These are phyloP conservation scores for Onychostoma macrolepis DNA, from an alignment of 2,113 vertebrate genomes.

Conservation along the genomic window DNA sequence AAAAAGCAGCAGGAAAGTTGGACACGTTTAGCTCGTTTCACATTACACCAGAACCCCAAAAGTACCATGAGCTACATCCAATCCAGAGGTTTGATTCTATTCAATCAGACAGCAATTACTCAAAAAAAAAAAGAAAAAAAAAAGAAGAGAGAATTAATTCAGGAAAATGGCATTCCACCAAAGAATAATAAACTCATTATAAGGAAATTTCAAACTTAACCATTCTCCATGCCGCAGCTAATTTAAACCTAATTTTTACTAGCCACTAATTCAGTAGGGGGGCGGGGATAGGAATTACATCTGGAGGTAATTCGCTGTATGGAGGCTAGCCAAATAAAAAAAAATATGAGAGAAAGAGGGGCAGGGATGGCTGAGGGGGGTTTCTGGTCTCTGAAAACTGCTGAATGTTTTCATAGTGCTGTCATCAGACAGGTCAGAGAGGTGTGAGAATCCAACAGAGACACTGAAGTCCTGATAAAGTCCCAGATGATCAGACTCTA, in stretches of 20 bases:
- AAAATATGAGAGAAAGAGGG: constrained; percentile 53
- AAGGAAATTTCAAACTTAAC: constrained; percentile 71
- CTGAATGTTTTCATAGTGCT: constrained; percentile 71
- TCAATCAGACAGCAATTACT: constrained; percentile 66
- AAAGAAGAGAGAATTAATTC: constrained; percentile 65
- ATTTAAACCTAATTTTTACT: constrained; percentile 82
- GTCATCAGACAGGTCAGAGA: constrained; percentile 69
- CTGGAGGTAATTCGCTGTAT: constrained; percentile 79
- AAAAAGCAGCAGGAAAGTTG: constrained; percentile 29
- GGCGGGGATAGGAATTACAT: constrained; percentile 74
- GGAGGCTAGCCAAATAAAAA: constrained; percentile 71
- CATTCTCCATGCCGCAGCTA: constrained; percentile 70
- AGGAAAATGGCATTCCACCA: constrained; percentile 69
- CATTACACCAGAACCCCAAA: constrained; percentile 44
- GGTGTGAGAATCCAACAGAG: constrained; percentile 55
- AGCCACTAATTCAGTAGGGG: constrained; percentile 77
- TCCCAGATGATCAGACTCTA: constrained; percentile 34
- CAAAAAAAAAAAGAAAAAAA: constrained; percentile 52
- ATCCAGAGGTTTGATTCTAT: constrained; percentile 64
- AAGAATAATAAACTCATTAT: constrained; percentile 81
- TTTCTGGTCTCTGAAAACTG: constrained; percentile 66
- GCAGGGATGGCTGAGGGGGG: constrained; percentile 54
- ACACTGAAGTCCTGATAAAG: constrained; percentile 45
- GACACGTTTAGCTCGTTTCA: constrained; percentile 41
- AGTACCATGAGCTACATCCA: constrained; percentile 35